Conservation (phyloP, 2,888 invertebrate species). For the Archaeoteleia sp. region DNA sequence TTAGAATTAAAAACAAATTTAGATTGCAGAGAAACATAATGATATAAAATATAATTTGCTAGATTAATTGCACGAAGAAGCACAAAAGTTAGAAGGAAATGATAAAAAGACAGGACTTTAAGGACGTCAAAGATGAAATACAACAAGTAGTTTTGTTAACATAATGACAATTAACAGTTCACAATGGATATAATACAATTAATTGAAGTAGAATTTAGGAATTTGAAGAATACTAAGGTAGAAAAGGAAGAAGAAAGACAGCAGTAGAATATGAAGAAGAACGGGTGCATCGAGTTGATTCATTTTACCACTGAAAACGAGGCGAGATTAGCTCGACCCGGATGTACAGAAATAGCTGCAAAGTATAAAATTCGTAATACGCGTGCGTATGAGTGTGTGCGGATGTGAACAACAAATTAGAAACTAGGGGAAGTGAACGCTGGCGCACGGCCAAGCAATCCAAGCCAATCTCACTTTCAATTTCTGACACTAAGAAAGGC, state of each 20-base stretch:
- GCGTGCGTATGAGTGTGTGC: slow-evolving; percentile 51
- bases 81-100: too few relatives aligned
- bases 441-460: slow-evolving; percentile 57
- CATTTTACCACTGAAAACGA: slow-evolving; percentile 28
- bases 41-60: too few relatives aligned
- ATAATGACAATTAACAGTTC: too few relatives aligned
- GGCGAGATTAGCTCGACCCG: slow-evolving; percentile 59
- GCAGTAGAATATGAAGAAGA: slow-evolving; percentile 3
- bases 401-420: slow-evolving; percentile 53
- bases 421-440: slow-evolving; percentile 45
- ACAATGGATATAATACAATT: too few relatives aligned
- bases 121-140: too few relatives aligned
- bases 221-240: too few relatives aligned
- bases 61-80: too few relatives aligned
- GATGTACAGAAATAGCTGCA: slow-evolving; percentile 65
- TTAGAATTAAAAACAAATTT: too few relatives aligned
- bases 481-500: slow-evolving; percentile 43
- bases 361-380: slow-evolving; percentile 58
- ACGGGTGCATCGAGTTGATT: slow-evolving; percentile 30
- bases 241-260: slow-evolving; percentile 2
- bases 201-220: too few relatives aligned
- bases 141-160: too few relatives aligned
- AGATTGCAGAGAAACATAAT: too few relatives aligned
- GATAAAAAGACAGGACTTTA: too few relatives aligned
- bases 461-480: slow-evolving; percentile 66